phyloP scores from a whole-genome alignment of 1,140 invertebrate genomes.

The Ladona fulva region DNA sequence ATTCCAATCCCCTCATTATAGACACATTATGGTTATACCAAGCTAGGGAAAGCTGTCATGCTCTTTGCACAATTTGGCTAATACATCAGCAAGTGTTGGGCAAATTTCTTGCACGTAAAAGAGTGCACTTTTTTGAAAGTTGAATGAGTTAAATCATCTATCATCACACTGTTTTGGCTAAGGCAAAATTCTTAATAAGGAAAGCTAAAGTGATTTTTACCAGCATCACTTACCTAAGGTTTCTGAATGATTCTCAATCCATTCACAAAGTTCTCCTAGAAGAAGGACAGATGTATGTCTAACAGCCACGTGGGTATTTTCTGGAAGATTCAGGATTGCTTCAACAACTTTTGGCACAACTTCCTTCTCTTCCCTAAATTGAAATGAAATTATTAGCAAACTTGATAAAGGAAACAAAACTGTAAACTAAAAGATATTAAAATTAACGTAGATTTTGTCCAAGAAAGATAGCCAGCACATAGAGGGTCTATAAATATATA shows the following conservation, averaged over 20 bases:
- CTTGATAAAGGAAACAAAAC: neutral
- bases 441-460: neutral
- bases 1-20: no score
- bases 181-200: no score
- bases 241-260: constrained; percentile 83
- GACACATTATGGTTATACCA: no score
- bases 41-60: no score
- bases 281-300: constrained; percentile 80
- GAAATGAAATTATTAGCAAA: neutral
- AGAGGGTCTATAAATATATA: no score
- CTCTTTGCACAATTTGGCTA: no score
- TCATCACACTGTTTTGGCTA: no score
- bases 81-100: no score
- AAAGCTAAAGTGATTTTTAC: no score
- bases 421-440: neutral
- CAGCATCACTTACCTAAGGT: constrained; percentile 47
- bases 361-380: constrained; percentile 76
- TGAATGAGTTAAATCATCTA: no score
- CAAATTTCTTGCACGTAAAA: no score
- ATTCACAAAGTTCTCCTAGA: constrained; percentile 87
- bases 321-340: constrained; percentile 76
- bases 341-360: constrained; percentile 89
- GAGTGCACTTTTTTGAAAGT: no score
- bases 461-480: neutral
- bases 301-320: constrained; percentile 78